Percentiles rank a stretch among this genome's conserved stretches.
Conservation (phyloP, 2,888 invertebrate species). For the Nephrotoma flavescens region DNA sequence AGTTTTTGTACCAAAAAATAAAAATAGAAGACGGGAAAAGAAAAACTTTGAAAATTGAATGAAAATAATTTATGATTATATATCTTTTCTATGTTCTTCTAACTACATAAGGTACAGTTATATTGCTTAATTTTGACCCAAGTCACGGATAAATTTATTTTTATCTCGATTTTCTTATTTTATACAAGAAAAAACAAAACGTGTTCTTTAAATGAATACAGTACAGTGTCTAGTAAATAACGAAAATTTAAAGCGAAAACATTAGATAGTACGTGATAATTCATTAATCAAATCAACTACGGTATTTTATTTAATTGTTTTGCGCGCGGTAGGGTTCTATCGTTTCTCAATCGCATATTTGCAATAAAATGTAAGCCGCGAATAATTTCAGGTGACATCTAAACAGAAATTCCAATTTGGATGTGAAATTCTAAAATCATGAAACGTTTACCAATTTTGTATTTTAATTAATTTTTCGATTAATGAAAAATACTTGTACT, state of each 20-base stretch:
- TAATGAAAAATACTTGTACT: background rate
- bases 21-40: background rate
- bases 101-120: background rate
- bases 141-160: background rate
- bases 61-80: background rate
- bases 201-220: background rate
- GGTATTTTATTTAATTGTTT: background rate
- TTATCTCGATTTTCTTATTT: background rate
- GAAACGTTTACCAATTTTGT: background rate
- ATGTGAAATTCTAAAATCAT: background rate
- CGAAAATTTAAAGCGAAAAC: background rate
- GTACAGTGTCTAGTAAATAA: background rate
- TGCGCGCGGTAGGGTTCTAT: background rate
- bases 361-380: background rate
- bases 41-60: background rate
- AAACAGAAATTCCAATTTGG: background rate
- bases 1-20: background rate
- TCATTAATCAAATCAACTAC: background rate
- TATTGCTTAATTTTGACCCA: background rate
- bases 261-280: background rate
- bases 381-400: background rate
- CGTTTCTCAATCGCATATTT: background rate
- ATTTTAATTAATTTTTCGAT: background rate
- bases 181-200: background rate
- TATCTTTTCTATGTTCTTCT: background rate